Evolutionary conservation across 2,113 vertebrate species (phyloP).

Genomic region (Gobius niger): DNA sequence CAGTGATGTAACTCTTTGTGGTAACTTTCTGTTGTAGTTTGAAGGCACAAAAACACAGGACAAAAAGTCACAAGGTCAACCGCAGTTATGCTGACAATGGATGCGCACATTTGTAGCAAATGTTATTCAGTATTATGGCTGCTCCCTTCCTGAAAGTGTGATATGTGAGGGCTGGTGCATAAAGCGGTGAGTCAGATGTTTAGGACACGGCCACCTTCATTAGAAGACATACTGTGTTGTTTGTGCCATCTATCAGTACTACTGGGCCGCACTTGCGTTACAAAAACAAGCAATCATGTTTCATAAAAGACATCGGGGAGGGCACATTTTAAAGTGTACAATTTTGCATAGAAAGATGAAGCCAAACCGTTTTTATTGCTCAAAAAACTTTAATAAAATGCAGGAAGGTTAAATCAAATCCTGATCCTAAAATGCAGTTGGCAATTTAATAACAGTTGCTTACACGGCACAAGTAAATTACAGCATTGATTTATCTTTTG

Average conservation of each 20-base stretch:
- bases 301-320: not conserved
- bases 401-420: no score
- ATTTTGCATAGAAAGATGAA: no score
- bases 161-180: slow-evolving; percentile 23
- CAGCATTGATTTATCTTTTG: not conserved
- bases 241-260: not conserved
- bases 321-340: no score
- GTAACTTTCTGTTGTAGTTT: slow-evolving; percentile 34
- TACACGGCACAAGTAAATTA: not conserved
- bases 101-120: slow-evolving; percentile 18
- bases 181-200: slow-evolving; percentile 46
- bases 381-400: no score
- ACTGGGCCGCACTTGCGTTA: not conserved
- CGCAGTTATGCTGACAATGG: slow-evolving; percentile 25
- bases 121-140: slow-evolving; percentile 5
- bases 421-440: no score
- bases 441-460: not conserved
- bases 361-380: no score
- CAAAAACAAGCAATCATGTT: not conserved
- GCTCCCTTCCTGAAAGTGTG: not conserved
- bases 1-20: slow-evolving; percentile 38
- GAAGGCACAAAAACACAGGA: slow-evolving; percentile 40
- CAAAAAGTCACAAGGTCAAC: slow-evolving; percentile 44
- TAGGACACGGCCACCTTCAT: slow-evolving; percentile 27
- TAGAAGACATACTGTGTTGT: not conserved